phyloP scores from a whole-genome alignment of 2,888 invertebrate genomes.

The Galerucella nymphaeae region DNA sequence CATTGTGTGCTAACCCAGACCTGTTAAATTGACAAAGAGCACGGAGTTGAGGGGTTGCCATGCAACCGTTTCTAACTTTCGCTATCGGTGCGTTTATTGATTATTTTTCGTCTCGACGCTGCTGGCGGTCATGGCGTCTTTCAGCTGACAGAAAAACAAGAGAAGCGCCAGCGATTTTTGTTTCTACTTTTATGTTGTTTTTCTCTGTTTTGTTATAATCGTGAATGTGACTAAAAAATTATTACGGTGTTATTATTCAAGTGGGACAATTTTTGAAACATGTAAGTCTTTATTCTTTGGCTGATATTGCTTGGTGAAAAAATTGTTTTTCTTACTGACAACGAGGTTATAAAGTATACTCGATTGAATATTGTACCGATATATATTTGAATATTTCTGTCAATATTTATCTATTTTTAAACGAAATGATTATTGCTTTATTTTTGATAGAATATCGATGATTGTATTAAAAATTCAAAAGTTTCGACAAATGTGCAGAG shows the following conservation, averaged over 20 bases:
- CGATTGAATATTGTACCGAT: neutral
- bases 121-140: slow-evolving; percentile 62
- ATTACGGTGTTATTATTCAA: slow-evolving; percentile 26
- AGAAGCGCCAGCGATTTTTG: slow-evolving; percentile 56
- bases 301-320: slow-evolving; percentile 7
- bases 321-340: slow-evolving; percentile 12
- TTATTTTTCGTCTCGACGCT: slow-evolving; percentile 65
- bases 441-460: slow-evolving; percentile 17
- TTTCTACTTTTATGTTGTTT: slow-evolving; percentile 55
- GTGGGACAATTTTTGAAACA: slow-evolving; percentile 21
- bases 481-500: slow-evolving; percentile 24
- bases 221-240: slow-evolving; percentile 25
- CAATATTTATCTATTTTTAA: neutral
- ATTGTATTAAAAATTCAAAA: slow-evolving; percentile 41
- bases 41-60: slow-evolving; percentile 57
- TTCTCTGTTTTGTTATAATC: slow-evolving; percentile 46
- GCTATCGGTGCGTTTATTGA: slow-evolving; percentile 64
- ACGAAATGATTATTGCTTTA: neutral
- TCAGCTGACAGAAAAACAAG: slow-evolving; percentile 64
- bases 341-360: neutral
- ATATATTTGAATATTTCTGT: neutral
- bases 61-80: slow-evolving; percentile 63
- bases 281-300: slow-evolving; percentile 22
- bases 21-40: slow-evolving; percentile 46
- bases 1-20: slow-evolving; percentile 31